phyloP scores from a whole-genome alignment of 2,888 invertebrate genomes.

The Euproctis similis region DNA sequence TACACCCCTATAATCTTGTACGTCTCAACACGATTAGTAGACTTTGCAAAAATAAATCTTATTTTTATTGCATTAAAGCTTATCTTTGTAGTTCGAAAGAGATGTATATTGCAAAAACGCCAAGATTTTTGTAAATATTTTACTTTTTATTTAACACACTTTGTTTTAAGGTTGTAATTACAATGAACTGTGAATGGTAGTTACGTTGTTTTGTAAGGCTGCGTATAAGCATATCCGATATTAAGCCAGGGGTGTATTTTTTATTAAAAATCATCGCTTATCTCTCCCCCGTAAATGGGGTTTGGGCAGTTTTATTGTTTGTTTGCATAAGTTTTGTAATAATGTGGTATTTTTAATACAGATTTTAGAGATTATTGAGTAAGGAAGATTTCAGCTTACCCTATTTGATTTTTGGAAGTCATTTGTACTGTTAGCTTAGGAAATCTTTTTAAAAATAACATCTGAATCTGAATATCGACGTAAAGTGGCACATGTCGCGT shows the following conservation, averaged over 20 bases:
- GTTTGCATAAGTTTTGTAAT: conserved; percentile 27
- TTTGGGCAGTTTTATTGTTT: conserved; percentile 40
- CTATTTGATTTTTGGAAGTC: too few relatives aligned
- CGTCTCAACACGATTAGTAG: conserved; percentile 20
- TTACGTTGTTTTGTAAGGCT: conserved; percentile 4
- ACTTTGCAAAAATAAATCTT: conserved; percentile 9
- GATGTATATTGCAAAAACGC: not conserved
- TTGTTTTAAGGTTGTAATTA: conserved; percentile 2
- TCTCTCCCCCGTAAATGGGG: conserved; percentile 34
- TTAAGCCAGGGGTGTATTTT: conserved; percentile 55
- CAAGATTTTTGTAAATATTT: not conserved
- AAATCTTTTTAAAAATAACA: too few relatives aligned
- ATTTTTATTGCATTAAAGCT: not conserved
- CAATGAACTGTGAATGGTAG: not conserved
- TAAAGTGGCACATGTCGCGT: too few relatives aligned
- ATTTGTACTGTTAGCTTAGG: too few relatives aligned
- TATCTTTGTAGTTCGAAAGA: not conserved
- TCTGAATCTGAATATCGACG: too few relatives aligned
- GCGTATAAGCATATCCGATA: conserved; percentile 49
- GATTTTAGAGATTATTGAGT: conserved; percentile 11
- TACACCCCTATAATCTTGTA: conserved; percentile 19
- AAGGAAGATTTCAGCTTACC: not conserved
- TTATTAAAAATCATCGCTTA: conserved; percentile 69
- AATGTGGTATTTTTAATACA: conserved; percentile 9
- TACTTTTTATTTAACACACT: not conserved